Evolutionary conservation across 2,888 invertebrate genomes (phyloP).

Genomic region (Petrolisthes cinctipes): DNA sequence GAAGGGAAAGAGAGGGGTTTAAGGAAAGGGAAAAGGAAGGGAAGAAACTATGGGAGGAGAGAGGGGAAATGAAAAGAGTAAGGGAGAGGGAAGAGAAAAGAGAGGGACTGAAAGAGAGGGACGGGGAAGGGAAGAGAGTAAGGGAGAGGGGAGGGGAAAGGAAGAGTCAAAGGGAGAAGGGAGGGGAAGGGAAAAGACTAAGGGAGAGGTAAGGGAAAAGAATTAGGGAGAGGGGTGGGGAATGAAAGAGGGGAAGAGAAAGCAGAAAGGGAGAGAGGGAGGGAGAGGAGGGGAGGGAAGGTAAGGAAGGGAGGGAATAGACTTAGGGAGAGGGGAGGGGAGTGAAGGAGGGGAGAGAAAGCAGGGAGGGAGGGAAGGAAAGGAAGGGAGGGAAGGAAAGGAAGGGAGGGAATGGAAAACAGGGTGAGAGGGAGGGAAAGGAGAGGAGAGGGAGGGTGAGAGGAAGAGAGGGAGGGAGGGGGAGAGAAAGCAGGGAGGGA

Average conservation of each 20-base stretch:
- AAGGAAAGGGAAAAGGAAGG: neutral
- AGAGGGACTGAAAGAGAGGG: neutral
- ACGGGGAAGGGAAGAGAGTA: neutral
- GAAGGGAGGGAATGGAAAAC: neutral
- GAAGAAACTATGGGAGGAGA: neutral
- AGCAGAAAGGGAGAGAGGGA: neutral
- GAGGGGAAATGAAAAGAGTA: neutral
- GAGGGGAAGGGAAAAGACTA: neutral
- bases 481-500: neutral
- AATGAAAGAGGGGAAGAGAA: neutral
- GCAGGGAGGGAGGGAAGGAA: neutral
- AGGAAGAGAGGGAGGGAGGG: neutral
- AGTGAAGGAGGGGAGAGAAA: neutral
- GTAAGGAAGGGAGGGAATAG: neutral
- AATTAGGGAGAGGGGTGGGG: neutral
- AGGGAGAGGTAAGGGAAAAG: neutral
- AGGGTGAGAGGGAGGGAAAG: neutral
- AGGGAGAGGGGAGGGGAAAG: neutral
- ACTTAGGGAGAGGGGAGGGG: neutral
- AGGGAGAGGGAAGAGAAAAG: neutral
- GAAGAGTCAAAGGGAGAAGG: neutral
- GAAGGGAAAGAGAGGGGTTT: neutral
- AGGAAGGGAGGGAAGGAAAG: neutral
- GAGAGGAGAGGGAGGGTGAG: neutral
- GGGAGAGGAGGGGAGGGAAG: neutral